A percentile compares a stretch with the other conserved stretches of the same genome.
Conservation (phyloP, 2,888 invertebrate genomes). For the Thecocarcelia acutangulata region DNA sequence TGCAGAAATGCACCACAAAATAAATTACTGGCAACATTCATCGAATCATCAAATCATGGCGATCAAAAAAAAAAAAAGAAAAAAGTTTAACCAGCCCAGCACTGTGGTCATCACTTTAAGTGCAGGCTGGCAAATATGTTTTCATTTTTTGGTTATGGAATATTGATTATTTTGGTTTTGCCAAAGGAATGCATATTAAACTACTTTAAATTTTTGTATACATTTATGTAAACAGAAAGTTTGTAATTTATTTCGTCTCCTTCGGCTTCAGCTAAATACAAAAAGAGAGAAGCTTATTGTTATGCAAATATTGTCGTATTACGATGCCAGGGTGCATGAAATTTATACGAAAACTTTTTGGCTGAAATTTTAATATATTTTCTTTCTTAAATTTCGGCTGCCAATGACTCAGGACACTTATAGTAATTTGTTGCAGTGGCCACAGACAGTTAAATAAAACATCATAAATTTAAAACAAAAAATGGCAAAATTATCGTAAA, state of each 20-base stretch:
- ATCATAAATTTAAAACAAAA: slow-evolving; percentile 47
- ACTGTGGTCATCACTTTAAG: slow-evolving; percentile 1
- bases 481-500: slow-evolving; percentile 20
- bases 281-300: slow-evolving; percentile 28
- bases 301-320: slow-evolving; percentile 56
- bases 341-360: slow-evolving; percentile 35
- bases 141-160: not conserved
- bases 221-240: slow-evolving; percentile 17
- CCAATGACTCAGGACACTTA: slow-evolving; percentile 59
- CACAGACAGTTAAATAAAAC: slow-evolving; percentile 54
- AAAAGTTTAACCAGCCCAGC: too few relatives aligned
- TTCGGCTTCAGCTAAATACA: not conserved
- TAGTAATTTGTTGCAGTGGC: slow-evolving; percentile 23
- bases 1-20: slow-evolving; percentile 16
- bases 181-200: slow-evolving; percentile 17
- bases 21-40: slow-evolving; percentile 24
- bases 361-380: slow-evolving; percentile 21
- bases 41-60: slow-evolving; percentile 23
- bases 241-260: slow-evolving; percentile 8
- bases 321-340: slow-evolving; percentile 6
- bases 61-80: not conserved
- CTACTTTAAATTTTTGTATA: slow-evolving; percentile 53
- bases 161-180: slow-evolving; percentile 8
- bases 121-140: not conserved
- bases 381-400: not conserved